Conservation (phyloP, 2,888 invertebrate species). For the Sarcophaga rosellei region DNA sequence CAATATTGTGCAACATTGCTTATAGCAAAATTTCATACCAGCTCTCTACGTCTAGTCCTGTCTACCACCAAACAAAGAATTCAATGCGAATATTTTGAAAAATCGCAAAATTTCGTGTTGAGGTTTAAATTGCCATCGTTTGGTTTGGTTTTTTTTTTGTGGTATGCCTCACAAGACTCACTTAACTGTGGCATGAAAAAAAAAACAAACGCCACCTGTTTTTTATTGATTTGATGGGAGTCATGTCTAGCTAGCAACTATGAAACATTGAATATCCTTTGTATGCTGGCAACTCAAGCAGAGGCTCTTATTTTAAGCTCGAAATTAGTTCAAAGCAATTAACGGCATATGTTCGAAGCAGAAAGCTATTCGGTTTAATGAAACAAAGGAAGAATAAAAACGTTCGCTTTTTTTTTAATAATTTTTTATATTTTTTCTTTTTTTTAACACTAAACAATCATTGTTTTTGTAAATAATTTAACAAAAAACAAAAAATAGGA, state of each 20-base stretch:
- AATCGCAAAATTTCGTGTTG: constrained; percentile 69
- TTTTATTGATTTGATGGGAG: constrained; percentile 57
- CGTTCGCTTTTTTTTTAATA: neutral
- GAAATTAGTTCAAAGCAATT: constrained; percentile 73
- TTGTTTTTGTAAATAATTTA: constrained; percentile 24
- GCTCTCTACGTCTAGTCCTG: too few relatives aligned
- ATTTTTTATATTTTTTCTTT: neutral
- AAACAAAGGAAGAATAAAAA: neutral
- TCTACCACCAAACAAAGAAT: neutral
- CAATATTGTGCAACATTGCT: too few relatives aligned
- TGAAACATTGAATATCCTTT: neutral
- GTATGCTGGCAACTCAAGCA: too few relatives aligned
- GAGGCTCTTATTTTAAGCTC: neutral
- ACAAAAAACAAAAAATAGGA: constrained; percentile 3
- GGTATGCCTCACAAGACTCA: neutral
- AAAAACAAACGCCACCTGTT: constrained; percentile 55
- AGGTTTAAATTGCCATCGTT: constrained; percentile 49
- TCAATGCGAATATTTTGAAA: constrained; percentile 47
- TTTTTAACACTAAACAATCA: constrained; percentile 38
- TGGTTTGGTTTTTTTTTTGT: constrained; percentile 2
- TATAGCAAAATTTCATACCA: too few relatives aligned
- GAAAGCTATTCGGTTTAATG: neutral
- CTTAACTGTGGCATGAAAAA: neutral
- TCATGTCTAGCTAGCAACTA: constrained; percentile 14
- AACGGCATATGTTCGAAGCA: constrained; percentile 74